Percentiles rank a stretch among this genome's conserved stretches.
Conservation (phyloP, 2,888 invertebrate species). For the Pristionchus fissidentatus region DNA sequence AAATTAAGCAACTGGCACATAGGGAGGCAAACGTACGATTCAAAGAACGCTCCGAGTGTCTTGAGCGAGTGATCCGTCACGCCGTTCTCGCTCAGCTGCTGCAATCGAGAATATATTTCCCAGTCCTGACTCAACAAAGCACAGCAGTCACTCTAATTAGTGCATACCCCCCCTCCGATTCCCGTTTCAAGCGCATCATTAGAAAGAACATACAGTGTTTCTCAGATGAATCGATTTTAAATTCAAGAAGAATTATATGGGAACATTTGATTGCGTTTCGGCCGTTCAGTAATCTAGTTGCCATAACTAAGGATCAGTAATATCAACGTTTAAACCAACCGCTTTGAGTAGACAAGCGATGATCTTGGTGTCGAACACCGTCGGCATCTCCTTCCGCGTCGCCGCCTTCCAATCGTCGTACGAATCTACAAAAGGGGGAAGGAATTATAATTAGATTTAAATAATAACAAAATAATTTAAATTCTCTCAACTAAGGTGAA, state of each 20-base stretch:
- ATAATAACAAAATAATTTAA: neutral
- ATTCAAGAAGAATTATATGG: too few species aligned
- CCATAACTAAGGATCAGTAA: neutral
- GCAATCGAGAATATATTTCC: neutral
- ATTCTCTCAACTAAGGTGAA: neutral
- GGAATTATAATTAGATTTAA: neutral
- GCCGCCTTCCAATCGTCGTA: conserved; percentile 53
- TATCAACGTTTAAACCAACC: neutral
- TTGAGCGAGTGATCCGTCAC: conserved; percentile 53
- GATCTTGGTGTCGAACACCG: conserved; percentile 54
- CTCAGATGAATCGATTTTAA: too few species aligned
- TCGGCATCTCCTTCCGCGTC: conserved; percentile 41
- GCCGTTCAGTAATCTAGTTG: neutral
- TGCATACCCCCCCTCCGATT: too few species aligned
- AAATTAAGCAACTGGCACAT: neutral
- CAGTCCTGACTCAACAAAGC: neutral
- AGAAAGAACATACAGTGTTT: too few species aligned
- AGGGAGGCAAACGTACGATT: conserved; percentile 50
- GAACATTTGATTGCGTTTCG: neutral
- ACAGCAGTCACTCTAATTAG: neutral
- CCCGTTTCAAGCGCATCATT: too few species aligned
- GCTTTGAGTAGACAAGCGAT: conserved; percentile 50
- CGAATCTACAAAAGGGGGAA: conserved; percentile 14
- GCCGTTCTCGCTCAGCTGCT: conserved; percentile 50
- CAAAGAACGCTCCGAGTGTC: conserved; percentile 53